Base-by-base conservation (phyloP, 1,140 invertebrate genomes). In the Antheraea mylitta region DNA sequence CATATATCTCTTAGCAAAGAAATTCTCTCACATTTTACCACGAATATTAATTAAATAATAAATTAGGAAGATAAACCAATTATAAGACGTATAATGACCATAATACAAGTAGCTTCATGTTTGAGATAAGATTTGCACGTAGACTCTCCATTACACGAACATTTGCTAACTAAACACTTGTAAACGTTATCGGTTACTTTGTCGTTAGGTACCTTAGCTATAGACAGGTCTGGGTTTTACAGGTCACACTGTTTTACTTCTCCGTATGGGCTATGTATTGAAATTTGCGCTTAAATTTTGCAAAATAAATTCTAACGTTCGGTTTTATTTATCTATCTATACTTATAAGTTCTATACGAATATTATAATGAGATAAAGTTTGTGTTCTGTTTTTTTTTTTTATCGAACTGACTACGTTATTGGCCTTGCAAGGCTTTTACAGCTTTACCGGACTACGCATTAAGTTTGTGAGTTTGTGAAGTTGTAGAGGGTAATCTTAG, bases 81-180 rank as follows among this genome's bases (percentile, higher is more conserved):
- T 53, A 53, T 13, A 53, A n/a, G 45, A 53, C 45, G 11, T 16
- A 16, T 53, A 53, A 53, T 53, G 45, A 53, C 45, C 45, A 53
- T n/a, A 53, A 53, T 53, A 53, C 45, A 53, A 53, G 45, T 53
- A 53, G 45, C 16, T 53, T 53, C 45, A 53, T 53, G 45, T 53
- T 53, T 53, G 45, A 53, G 45, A 53, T 53, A 53, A 53, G 45
- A 53, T 53, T 53, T 53, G 45, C 45, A 53, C 45, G 45, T 53
- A 53, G 45, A 13, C 45, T 53, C 11, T 53, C 45, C 45, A 53
- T 53, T 53, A 53, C 10, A 53, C 45, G 45, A 53, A 53, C 45
- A n/a, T 53, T 53, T 53, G 13, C 61, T 63, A 63, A 63, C 61
- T 63, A 63, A 30, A 63, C 61, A 63, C 61, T 63, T 63, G 61